Base-by-base conservation (phyloP, 1,140 invertebrate species). In the Harlomillsia oculata region DNA sequence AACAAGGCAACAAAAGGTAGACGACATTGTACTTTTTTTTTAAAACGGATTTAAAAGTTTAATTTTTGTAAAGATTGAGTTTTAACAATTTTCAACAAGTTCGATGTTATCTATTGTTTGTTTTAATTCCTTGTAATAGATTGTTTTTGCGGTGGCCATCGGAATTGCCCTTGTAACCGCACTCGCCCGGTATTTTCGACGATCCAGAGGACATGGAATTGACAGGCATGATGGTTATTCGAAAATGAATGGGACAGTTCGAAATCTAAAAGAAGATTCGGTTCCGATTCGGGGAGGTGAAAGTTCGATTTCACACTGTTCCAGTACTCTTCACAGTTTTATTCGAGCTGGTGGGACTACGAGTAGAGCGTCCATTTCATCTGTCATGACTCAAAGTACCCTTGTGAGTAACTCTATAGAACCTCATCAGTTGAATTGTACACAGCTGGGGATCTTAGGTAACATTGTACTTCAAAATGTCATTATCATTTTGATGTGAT, bases 371-470 rank as follows among this genome's bases (percentile, higher is more conserved):
- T 56, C 59, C 0, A 43, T 36, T 32, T 56, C 59, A 14, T 60
- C 59, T 5, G 52, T 6, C 23, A 29, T 52, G 25, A 60, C 54
- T 1, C 54, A 49, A 29, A 55, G 52, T 45, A 64, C 62, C 0
- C 37, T 64, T 2, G 53, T 64, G 14, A 57, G 57, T 23, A 64
- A 64, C 45, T 60, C 54, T 14, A 11, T 53, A 18, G 39, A 59
- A 43, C 32, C 30, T 43, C 18, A 25, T 32, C 1, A 29, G 11
- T 39, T 64, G 9, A 53, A 20, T 16, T 60, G 45, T 46, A 60
- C 59, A 16, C 49, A 60, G 34, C 30, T 64, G 23, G 62, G 62
- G 3, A 41, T 64, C 20, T 34, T 63, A 16, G 59, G 59, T 61
- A 52, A 54, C 9, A 21, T 11, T 36, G 11, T 18, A 46, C 11